Evolutionary conservation across 2,888 invertebrate species (phyloP), one percentile per base, ranked within the genome.

Genomic region (Leucophora obtusa): DNA sequence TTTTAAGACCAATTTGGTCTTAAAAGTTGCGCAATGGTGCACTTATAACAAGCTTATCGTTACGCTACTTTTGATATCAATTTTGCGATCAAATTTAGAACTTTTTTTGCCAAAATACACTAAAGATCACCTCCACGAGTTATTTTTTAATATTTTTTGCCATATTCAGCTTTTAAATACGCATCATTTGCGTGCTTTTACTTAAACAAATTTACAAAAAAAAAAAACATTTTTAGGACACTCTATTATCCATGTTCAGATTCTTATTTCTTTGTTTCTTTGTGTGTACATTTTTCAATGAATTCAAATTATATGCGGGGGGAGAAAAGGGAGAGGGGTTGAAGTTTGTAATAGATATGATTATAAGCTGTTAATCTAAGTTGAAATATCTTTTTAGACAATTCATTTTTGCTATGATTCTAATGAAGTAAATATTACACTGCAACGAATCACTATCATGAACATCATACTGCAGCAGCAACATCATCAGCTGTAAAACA

Each of bases 321-420:
- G 15, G 28, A 6, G 7, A 7, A 28, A 6, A 7, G 28, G 28
- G 6, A 1, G 1, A 7, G 53, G 17, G 15, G 1, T 35, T 18
- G 51, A 38, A 53, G 53, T 51, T 60, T 79, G 73, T 81, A 77
- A 81, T 70, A 81, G 81, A 81, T 81, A 81, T 66, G 81, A 77
- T 81, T 81, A 81, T 81, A 81, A 81, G 81, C 81, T 74, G 81
- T 81, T 77, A 81, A 81, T 77, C 81, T 81, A 70, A 73, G 69
- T 77, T 80, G 65, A 72, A 80, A 76, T 76, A 80, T 80, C 73
- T 81, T 63, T 73, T 56, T 70, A 54, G 65, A 70, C 70, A 74
- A 77, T 77, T 73, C 69, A 77, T 77, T 77, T 76, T 74, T 77
- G 81, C 77, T 81, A 70, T 73, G 56, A 81, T 73, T 77, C 73